Conservation (phyloP, 2,113 vertebrate genomes). For the Lota lota region DNA sequence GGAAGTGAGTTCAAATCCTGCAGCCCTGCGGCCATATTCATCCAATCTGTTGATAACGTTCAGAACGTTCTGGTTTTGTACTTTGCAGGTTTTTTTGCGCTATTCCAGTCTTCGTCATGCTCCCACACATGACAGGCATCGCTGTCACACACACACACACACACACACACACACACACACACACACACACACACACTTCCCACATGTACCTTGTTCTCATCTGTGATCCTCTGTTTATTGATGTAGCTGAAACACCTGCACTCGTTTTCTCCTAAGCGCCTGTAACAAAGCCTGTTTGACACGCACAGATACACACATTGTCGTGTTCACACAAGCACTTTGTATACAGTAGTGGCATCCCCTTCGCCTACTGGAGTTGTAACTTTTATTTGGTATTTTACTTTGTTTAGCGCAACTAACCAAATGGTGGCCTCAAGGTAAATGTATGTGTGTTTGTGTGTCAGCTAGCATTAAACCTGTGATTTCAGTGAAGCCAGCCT, state of each 20-base stretch:
- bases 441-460: slow-evolving; percentile 3
- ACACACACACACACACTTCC: slow-evolving; percentile 54
- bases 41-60: slow-evolving; percentile 43
- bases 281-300: slow-evolving; percentile 39
- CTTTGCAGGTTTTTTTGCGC: neutral
- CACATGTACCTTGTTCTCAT: slow-evolving; percentile 55
- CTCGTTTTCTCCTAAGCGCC: slow-evolving; percentile 46
- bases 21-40: slow-evolving; percentile 38
- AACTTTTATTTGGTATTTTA: neutral
- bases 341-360: neutral
- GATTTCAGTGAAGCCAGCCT: neutral
- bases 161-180: slow-evolving; percentile 54
- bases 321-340: neutral
- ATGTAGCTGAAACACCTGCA: slow-evolving; percentile 57
- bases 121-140: slow-evolving; percentile 37
- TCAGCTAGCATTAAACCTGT: neutral
- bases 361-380: neutral
- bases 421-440: neutral
- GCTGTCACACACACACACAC: slow-evolving; percentile 19
- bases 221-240: slow-evolving; percentile 55
- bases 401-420: slow-evolving; percentile 16
- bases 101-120: slow-evolving; percentile 34
- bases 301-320: slow-evolving; percentile 25
- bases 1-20: slow-evolving; percentile 41
- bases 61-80: no score